Base-by-base conservation (phyloP, 2,888 invertebrate genomes). In the Drosophila diplacantha region DNA sequence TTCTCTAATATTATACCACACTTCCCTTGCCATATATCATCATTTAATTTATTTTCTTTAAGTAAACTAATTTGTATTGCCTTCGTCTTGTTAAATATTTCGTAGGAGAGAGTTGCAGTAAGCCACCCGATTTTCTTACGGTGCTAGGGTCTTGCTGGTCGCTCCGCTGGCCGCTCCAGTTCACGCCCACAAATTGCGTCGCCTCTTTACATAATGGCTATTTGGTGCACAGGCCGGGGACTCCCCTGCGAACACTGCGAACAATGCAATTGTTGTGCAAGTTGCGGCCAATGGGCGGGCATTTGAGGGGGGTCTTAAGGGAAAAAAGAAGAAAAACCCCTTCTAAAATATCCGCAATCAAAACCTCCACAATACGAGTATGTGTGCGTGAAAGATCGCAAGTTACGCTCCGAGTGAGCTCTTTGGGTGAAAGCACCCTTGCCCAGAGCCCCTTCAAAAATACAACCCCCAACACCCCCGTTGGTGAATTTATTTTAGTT, bases 161-260 rank as follows among this genome's bases (percentile, higher is more conserved):
- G 81, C 72, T 78, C 69, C 66, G 75, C 51, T 81, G 83, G 66
- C 57, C 71, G 63, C 65, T 70, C 60, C 81, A 68, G 81, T 78
- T 81, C 64, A 79, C 78, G 78, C 78, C 78, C 78, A 83, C 78
- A 81, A 67, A 50, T 78, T 78, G 78, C 83, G 75, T 81, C 65
- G 75, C 78, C 69, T 74, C 73, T 78, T 78, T 78, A 72, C 75
- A 81, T 78, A 81, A 81, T 81, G 60, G 61, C 44, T 31, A 32
- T 24, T 8, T 39, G 39, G 39, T 14, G 59, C 18, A 32, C 50
- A 37, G 46, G 31, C 41, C 9, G 68, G 34, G 38, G 50, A 29
- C 64, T 54, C 65, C 47, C 75, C 74, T 72, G 78, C 69, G 78
- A 78, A 69, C 59, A 52, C 50, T 49, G 44, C 26, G 46, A 61